Evolutionary conservation across 2,797 vertebrate genomes (phyloP), one percentile per base, ranked within the genome.

Genomic region (Myotis findleyi): DNA sequence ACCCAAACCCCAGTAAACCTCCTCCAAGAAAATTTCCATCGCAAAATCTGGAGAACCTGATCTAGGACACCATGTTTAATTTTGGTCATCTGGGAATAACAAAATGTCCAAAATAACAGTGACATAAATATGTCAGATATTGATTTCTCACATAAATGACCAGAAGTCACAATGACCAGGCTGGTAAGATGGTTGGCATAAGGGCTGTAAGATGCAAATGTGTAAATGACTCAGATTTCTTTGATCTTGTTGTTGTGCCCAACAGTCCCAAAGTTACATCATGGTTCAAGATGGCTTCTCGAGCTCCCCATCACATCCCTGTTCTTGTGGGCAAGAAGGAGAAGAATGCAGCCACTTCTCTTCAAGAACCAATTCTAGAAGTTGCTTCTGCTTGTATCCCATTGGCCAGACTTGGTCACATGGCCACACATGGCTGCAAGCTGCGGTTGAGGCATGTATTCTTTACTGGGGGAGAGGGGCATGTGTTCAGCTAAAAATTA

Each of bases 31-130:
- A 72, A 68, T 89, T 87, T 76, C 30, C 38, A 62, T 92, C 72
- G 90, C 77, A 62, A 92, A 87, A 30, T 83, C 38, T 89, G 9
- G 80, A 66, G 87, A 86, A 64, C 25, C 18, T 69, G 69, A 86
- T 69, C 41, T 62, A 91, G 77, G 82, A 90, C 6, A 41, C 10
- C 10, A 36, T 33, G 64, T 87, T 94, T n/a, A 11, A 64, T 73
- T 91, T 89, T n/a, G 33, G 18, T 89, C 41, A 27, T 49, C 71
- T 44, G n/a, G 72, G 59, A 93, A 73, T 55, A 93, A 93, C 41
- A 79, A 76, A 66, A 89, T 44, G 7, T 89, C 64, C 23, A 89
- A 94, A 73, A 41, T 75, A 77, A 87, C 30, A 71, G 30, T 44
- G 27, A 88, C 66, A 14, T 41, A 72, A 64, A 72, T 82, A 47